Percentiles rank a stretch among this genome's conserved stretches.
Evolutionary conservation across 1,140 invertebrate genomes (phyloP).

Genomic region (Periplaneta americana): DNA sequence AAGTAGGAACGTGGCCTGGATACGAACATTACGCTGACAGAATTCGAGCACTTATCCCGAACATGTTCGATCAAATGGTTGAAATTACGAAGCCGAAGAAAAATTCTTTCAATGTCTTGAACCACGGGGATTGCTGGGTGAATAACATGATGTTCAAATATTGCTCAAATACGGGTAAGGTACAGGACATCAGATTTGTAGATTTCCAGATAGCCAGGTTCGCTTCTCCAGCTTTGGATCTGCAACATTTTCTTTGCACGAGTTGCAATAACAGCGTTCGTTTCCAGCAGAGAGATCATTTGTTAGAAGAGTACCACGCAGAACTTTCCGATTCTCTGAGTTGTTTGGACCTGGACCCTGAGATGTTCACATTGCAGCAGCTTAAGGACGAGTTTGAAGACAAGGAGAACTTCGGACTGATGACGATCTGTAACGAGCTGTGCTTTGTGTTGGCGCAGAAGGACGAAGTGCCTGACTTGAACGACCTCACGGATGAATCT

Average conservation of each 20-base stretch:
- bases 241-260: conserved; percentile 50
- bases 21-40: background rate
- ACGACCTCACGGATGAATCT: conserved; percentile 20
- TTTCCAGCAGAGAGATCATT: conserved; percentile 29
- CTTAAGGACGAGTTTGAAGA: conserved; percentile 32
- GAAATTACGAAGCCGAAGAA: background rate
- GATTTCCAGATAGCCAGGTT: conserved; percentile 38
- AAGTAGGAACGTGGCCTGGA: conserved; percentile 2
- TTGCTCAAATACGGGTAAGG: conserved; percentile 15
- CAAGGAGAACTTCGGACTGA: conserved; percentile 29
- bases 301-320: conserved; percentile 39
- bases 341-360: conserved; percentile 32
- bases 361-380: conserved; percentile 36
- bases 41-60: background rate
- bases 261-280: conserved; percentile 38
- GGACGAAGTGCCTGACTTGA: conserved; percentile 23
- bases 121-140: conserved; percentile 48
- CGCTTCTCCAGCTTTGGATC: conserved; percentile 44
- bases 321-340: conserved; percentile 33
- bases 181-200: conserved; percentile 30
- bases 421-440: conserved; percentile 26
- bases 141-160: conserved; percentile 47
- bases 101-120: conserved; percentile 29
- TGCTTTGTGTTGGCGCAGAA: conserved; percentile 31
- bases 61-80: background rate